Evolutionary conservation across 1,140 invertebrate genomes (phyloP).

Genomic region (Papilio helenus): DNA sequence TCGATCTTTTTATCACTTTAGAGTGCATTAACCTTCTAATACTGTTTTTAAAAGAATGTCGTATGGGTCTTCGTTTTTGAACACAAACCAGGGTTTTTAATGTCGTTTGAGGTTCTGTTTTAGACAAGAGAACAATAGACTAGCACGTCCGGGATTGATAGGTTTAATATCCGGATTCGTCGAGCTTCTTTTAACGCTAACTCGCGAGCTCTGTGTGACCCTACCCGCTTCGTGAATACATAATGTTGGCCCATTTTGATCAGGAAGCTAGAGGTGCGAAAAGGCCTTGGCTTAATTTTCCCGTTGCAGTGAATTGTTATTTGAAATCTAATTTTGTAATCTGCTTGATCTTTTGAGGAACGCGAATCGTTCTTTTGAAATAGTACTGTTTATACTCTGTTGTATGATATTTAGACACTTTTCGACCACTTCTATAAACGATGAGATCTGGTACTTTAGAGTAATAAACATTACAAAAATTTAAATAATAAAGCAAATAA

Average conservation of each 20-base stretch:
- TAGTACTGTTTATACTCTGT: no score
- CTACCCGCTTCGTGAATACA: conserved; percentile 22
- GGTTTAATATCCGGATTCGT: conserved; percentile 13
- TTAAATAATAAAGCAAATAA: no score
- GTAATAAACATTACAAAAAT: no score
- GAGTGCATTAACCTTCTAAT: not conserved
- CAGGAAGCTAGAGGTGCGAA: conserved; percentile 29
- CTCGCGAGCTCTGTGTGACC: not conserved
- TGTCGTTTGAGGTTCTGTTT: not conserved
- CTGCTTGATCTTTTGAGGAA: not conserved
- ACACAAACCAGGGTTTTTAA: not conserved
- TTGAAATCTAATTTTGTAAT: not conserved
- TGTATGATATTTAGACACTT: no score
- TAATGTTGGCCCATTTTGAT: conserved; percentile 10
- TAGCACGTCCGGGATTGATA: conserved; percentile 2
- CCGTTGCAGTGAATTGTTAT: not conserved
- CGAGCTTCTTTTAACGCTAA: not conserved
- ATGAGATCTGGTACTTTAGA: no score
- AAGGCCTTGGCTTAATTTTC: not conserved
- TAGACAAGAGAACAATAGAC: conserved; percentile 12
- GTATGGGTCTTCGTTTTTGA: not conserved
- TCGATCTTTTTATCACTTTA: not conserved
- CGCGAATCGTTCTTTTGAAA: no score
- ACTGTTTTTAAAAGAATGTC: not conserved
- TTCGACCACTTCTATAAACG: no score